Percentiles rank a stretch among this genome's conserved stretches.
phyloP scores from a whole-genome alignment of 2,797 vertebrate species.

The Neosalanx taihuensis region DNA sequence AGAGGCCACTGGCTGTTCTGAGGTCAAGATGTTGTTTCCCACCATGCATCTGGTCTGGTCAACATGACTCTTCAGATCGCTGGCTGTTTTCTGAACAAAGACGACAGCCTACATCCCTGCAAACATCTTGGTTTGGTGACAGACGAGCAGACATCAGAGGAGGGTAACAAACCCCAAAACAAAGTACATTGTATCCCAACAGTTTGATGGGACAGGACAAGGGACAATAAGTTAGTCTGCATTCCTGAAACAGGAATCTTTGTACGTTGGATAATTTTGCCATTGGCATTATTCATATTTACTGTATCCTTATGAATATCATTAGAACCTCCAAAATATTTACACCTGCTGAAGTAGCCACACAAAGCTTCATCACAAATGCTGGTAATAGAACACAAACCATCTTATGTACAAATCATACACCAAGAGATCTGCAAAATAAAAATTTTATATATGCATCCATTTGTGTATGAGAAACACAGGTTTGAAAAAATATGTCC shows the following conservation, averaged over 20 bases:
- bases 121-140: neutral
- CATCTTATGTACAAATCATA: slow-evolving; percentile 51
- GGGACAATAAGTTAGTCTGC: slow-evolving; percentile 11
- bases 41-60: neutral
- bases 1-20: neutral
- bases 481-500: slow-evolving; percentile 40
- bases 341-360: slow-evolving; percentile 59
- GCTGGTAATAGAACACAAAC: slow-evolving; percentile 40
- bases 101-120: neutral
- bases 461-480: slow-evolving; percentile 41
- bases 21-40: neutral
- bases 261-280: slow-evolving; percentile 31
- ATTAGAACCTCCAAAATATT: slow-evolving; percentile 63
- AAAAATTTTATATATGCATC: slow-evolving; percentile 48
- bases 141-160: neutral
- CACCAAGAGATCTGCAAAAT: slow-evolving; percentile 51
- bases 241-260: slow-evolving; percentile 28
- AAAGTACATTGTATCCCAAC: slow-evolving; percentile 30
- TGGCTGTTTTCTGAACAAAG: neutral
- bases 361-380: slow-evolving; percentile 39
- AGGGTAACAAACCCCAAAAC: slow-evolving; percentile 30
- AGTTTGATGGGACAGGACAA: slow-evolving; percentile 24
- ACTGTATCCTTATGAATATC: slow-evolving; percentile 59
- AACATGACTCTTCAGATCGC: neutral
- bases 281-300: slow-evolving; percentile 53